A percentile compares a stretch with the other conserved stretches of the same genome.
These are phyloP conservation scores for Neomorphus geoffroyi DNA, from an alignment of 2,797 vertebrate genomes.

Conservation along the genomic window DNA sequence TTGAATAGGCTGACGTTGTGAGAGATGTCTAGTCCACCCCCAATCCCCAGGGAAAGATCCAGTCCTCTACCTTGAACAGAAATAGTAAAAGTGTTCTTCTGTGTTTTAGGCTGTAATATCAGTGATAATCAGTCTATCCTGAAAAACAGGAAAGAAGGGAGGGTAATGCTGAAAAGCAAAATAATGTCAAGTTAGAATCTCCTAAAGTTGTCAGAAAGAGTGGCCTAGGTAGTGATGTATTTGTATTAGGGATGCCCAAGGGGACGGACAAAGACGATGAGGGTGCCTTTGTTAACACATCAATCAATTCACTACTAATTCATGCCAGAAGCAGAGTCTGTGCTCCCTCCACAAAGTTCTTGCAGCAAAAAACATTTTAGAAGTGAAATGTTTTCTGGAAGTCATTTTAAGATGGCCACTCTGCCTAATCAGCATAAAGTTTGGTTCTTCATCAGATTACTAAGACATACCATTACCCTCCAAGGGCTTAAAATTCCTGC, in stretches of 20 bases:
- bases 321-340: background rate
- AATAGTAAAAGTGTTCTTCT: background rate
- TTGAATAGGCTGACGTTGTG: background rate
- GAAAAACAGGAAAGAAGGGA: background rate
- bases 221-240: background rate
- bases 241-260: background rate
- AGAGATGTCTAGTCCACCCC: background rate
- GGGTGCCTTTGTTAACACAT: conserved; percentile 16
- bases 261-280: background rate
- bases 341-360: background rate
- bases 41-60: background rate
- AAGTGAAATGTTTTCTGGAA: conserved; percentile 46
- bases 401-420: conserved; percentile 40
- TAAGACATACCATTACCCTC: conserved; percentile 32
- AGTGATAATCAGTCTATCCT: background rate
- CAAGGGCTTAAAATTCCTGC: conserved; percentile 44
- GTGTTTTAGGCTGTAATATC: background rate
- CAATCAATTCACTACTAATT: background rate
- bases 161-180: background rate
- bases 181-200: background rate
- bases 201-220: background rate
- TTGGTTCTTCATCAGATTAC: conserved; percentile 26
- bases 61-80: background rate
- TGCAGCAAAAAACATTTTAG: conserved; percentile 12
- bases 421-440: conserved; percentile 50